A percentile compares a stretch with the other conserved stretches of the same genome.
These are phyloP conservation scores for Eutrigla gurnardus DNA, from an alignment of 2,797 vertebrate species.

Conservation along the genomic window DNA sequence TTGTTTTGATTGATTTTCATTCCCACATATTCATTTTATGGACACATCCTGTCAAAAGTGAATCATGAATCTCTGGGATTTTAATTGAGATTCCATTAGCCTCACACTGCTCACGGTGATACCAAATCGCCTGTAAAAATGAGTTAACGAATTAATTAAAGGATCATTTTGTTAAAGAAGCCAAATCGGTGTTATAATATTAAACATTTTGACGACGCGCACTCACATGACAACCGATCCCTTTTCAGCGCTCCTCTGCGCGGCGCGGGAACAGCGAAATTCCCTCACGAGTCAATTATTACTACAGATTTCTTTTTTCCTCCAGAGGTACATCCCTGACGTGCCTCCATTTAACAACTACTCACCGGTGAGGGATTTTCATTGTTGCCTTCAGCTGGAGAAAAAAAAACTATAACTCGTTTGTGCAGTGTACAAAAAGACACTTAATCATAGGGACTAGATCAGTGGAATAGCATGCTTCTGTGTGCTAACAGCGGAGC, in stretches of 20 bases:
- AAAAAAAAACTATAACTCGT: background rate
- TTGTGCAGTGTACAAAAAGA: slow-evolving; percentile 32
- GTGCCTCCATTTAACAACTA: slow-evolving; percentile 33
- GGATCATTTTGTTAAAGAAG: background rate
- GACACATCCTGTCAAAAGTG: background rate
- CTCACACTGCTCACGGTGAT: background rate
- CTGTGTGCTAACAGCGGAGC: slow-evolving; percentile 25
- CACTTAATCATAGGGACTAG: slow-evolving; percentile 41
- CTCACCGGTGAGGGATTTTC: slow-evolving; percentile 24
- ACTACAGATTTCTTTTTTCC: slow-evolving; percentile 24
- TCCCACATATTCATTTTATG: background rate
- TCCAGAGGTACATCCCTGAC: slow-evolving; percentile 33
- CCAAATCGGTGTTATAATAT: background rate
- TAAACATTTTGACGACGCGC: slow-evolving; percentile 6
- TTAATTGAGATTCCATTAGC: background rate
- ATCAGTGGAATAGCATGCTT: slow-evolving; percentile 40
- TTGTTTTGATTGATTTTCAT: too few species aligned
- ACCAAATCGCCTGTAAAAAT: background rate
- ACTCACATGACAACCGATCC: background rate
- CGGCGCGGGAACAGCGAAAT: slow-evolving; percentile 11
- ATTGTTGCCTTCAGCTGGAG: slow-evolving; percentile 27
- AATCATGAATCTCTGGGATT: background rate
- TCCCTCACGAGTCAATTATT: slow-evolving; percentile 8
- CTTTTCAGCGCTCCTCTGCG: background rate
- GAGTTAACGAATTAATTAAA: too few species aligned